These are phyloP conservation scores for Ranitomeya imitator DNA, from an alignment of 2,113 vertebrate genomes.

Conservation along the genomic window DNA sequence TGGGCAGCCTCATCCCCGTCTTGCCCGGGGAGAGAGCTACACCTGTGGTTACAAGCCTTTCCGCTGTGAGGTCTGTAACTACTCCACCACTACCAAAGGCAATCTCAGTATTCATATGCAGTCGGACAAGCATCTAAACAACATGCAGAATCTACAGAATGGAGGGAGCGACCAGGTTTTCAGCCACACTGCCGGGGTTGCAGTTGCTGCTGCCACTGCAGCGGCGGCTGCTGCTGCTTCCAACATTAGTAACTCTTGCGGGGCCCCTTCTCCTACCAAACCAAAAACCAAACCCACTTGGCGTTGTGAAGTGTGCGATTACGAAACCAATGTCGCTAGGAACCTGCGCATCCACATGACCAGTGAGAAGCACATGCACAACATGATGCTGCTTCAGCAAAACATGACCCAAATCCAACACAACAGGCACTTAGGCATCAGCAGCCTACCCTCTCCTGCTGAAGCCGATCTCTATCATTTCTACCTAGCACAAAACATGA, in stretches of 20 bases:
- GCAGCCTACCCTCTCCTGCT: conserved; percentile 88
- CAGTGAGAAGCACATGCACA: conserved; percentile 99
- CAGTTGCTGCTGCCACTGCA: conserved; percentile 78
- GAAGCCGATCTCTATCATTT: conserved; percentile 98
- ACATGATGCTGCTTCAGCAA: conserved; percentile 98
- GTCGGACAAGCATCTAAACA: conserved; percentile 99
- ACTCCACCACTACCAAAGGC: conserved; percentile 99
- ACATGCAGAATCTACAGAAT: conserved; percentile 99
- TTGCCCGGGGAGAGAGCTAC: conserved; percentile 98
- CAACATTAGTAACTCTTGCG: conserved; percentile 85
- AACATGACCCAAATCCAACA: conserved; percentile 96
- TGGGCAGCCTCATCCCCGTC: conserved; percentile 93
- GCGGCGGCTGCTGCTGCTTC: conserved; percentile 75
- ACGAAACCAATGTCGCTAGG: conserved; percentile 96
- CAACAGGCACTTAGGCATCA: conserved; percentile 84
- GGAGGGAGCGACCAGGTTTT: conserved; percentile 93
- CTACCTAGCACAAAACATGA: conserved; percentile 97
- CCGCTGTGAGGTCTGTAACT: conserved; percentile 99
- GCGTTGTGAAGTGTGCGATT: conserved; percentile 98
- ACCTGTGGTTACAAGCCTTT: conserved; percentile 99
- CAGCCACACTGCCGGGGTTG: conserved; percentile 83
- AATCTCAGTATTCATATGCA: conserved; percentile 99
- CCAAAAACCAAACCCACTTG: conserved; percentile 98
- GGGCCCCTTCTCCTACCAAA: conserved; percentile 94
- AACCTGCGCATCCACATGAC: conserved; percentile 99